phyloP scores from a whole-genome alignment of 1,140 invertebrate genomes.

The Dendroctonus ponderosae region DNA sequence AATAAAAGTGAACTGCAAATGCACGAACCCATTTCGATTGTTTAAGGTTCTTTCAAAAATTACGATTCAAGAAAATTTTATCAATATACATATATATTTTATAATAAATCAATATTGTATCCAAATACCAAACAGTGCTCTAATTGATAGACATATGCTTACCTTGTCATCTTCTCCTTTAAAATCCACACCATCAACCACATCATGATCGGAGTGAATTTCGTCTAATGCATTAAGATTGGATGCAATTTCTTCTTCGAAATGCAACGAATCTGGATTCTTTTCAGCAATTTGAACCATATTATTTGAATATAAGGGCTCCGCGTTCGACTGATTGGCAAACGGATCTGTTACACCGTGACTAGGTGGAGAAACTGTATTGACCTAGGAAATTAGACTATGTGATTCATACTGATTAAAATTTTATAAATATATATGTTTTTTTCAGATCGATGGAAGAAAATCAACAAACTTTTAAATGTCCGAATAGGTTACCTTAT shows the following conservation, averaged over 20 bases:
- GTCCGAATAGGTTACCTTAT: conserved; percentile 53
- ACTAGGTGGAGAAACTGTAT: conserved; percentile 38
- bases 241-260: conserved; percentile 63
- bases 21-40: no score
- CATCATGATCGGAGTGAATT: conserved; percentile 44
- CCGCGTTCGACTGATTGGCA: conserved; percentile 10
- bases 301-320: conserved; percentile 42
- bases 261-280: conserved; percentile 48
- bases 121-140: no score
- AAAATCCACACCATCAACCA: conserved; percentile 40
- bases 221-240: conserved; percentile 65
- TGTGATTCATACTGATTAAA: not conserved
- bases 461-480: not conserved
- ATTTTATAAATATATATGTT: not conserved
- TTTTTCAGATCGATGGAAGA: conserved; percentile 16
- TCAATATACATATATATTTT: no score
- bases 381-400: conserved; percentile 16
- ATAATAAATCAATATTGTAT: not conserved
- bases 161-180: conserved; percentile 37
- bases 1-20: no score
- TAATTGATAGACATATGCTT: not conserved
- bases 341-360: conserved; percentile 33
- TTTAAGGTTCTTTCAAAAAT: no score
- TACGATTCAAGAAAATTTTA: no score
- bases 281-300: conserved; percentile 35